Base-by-base conservation (phyloP, 2,113 vertebrate genomes). In the Malaclemys terrapin region DNA sequence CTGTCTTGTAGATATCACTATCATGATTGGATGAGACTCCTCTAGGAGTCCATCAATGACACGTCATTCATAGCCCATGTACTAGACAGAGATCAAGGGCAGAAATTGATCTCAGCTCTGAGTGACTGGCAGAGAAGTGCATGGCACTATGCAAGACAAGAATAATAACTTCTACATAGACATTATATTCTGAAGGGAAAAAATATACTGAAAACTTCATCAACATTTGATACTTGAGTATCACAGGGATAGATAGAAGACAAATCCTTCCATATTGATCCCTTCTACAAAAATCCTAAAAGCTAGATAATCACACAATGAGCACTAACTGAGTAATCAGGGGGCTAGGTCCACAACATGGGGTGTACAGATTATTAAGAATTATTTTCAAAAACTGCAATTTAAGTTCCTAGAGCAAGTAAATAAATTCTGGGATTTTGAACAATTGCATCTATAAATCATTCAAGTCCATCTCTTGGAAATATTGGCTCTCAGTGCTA, bases 61-160 rank as follows among this genome's bases (percentile, higher is more conserved):
- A 56, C 11, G 29, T 3, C 24, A 42, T 3, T 12, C 82, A 1
- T 24, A 22, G 1, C 82, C 24, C 5, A 17, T 78, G 25, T 5
- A 1, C 86, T 53, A 92, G 93, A 3, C 1, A 42, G 13, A 65
- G 7, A 72, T 0, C 0, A 0, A 6, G 4, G 54, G 57, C 2
- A 76, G 59, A 91, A 93, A 42, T 12, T 38, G 72, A 75, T 57
- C 8, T 75, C 0, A 0, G 7, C 3, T 59, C 49, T 0, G 1
- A 7, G 6, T 49, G 3, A 87, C 29, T 38, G 0, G 1, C 17
- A 2, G n/a, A 49, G 35, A 79, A 89, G 8, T 2, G 17, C 49
- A 1, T 3, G 86, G 3, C 8, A 62, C 0, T 96, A 82, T 6
- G 7, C 38, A 76, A 76, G 22, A 27, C 3, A 19, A 45, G 82